Base-by-base conservation (phyloP, 2,797 vertebrate genomes). In the Pseudochaenichthys georgianus region DNA sequence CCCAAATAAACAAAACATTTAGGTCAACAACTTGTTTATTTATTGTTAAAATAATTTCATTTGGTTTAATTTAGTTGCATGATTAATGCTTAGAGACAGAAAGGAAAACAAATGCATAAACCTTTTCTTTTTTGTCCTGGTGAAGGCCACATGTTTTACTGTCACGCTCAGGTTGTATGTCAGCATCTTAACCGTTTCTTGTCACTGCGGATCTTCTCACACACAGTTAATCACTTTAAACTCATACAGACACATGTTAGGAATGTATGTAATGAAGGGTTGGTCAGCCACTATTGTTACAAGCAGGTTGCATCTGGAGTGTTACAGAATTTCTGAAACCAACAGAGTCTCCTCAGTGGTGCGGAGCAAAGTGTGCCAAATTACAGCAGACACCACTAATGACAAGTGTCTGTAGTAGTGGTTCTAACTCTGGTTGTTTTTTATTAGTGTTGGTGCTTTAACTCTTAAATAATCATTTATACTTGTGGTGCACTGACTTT, bases 231-330 rank as follows among this genome's bases (percentile, higher is more conserved):
- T 89, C 80, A 73, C 78, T 74, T 81, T 75, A 84, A 78, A 82
- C 60, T 52, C 13, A 67, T 54, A 19, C 60, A 64, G 53, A 78
- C 75, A 81, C 73, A 64, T 51, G 71, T 83, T 50, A 82, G 89
- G 90, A 92, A 93, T 92, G 92, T 77, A 46, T 84, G 83, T 91
- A 92, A 93, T 94, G 75, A 92, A 67, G 47, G 89, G 86, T 77
- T 85, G 85, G 70, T 78, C 78, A 80, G 61, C 75, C 73, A 81
- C 85, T 69, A 65, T 72, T 77, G 87, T 90, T 52, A 70, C 62
- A 78, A 88, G 78, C 73, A 81, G 82, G 78, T 81, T 84, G 72
- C 70, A 77, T 86, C 78, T 51, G 45, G 75, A 83, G 62, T 66
- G 68, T 68, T 71, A 15, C 47, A 74, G 31, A 86, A 58, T 71